Conservation (phyloP, 2,113 vertebrate species). For the Rattus rattus region DNA sequence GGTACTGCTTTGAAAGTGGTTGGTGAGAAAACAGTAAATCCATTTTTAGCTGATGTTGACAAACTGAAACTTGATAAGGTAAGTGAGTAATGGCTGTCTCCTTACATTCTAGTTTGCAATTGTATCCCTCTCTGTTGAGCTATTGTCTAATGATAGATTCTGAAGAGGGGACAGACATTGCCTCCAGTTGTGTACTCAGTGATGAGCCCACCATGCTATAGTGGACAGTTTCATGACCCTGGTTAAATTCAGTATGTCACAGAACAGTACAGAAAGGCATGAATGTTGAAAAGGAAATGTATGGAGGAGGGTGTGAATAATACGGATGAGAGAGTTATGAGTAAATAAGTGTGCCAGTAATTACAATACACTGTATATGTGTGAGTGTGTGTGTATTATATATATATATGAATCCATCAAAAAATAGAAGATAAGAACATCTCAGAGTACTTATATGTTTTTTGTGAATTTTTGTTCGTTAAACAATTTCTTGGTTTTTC, state of each 20-base stretch:
- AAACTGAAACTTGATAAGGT: constrained; percentile 98
- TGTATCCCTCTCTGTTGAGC: not conserved
- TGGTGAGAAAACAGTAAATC: constrained; percentile 97
- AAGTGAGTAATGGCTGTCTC: constrained; percentile 61
- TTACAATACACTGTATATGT: not conserved
- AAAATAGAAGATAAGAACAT: not conserved
- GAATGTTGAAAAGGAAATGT: not conserved
- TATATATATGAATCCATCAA: not conserved
- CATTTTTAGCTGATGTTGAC: constrained; percentile 95
- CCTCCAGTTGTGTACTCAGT: not conserved
- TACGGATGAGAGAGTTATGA: not conserved
- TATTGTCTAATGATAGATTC: not conserved
- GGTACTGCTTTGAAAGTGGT: constrained; percentile 97
- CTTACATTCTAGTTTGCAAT: not conserved
- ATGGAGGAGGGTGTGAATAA: not conserved
- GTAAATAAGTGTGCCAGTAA: not conserved
- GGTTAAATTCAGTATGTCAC: not conserved
- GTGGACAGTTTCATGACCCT: not conserved
- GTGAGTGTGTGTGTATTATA: not conserved
- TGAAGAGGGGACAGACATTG: not conserved
- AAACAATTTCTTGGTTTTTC: not conserved
- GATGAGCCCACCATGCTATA: not conserved
- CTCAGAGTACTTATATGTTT: not conserved
- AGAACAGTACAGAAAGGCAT: not conserved
- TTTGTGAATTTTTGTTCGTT: not conserved